Percentiles rank a stretch among this genome's conserved stretches.
Conservation (phyloP, 2,113 vertebrate species). For the Grammatotria lemairii region DNA sequence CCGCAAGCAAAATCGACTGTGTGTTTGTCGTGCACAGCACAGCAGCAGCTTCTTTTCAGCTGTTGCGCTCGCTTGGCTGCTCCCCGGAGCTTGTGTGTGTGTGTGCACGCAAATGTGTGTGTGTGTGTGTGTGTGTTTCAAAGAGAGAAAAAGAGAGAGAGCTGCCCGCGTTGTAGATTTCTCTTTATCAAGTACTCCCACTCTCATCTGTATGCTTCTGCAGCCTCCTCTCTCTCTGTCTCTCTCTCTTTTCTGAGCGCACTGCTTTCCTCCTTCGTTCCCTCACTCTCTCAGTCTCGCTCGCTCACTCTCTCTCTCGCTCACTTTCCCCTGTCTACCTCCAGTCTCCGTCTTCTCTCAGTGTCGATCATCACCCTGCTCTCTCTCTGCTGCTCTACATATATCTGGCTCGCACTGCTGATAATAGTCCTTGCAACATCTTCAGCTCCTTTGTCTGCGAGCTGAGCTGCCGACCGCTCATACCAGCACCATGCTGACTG, state of each 20-base stretch:
- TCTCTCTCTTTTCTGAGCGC: slow-evolving; percentile 71
- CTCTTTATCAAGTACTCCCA: slow-evolving; percentile 98
- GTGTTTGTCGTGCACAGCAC: slow-evolving; percentile 18
- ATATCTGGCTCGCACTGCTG: slow-evolving; percentile 85
- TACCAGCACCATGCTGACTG: slow-evolving; percentile 75
- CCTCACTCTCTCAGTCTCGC: slow-evolving; percentile 57
- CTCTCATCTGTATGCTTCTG: slow-evolving; percentile 98
- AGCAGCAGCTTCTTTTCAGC: slow-evolving; percentile 59
- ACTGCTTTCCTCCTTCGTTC: slow-evolving; percentile 59
- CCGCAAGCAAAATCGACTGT: slow-evolving; percentile 19
- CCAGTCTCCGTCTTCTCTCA: slow-evolving; percentile 67
- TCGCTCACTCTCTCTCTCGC: slow-evolving; percentile 42
- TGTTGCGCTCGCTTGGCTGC: slow-evolving; percentile 69
- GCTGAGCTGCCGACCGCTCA: slow-evolving; percentile 79
- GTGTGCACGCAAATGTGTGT: background rate
- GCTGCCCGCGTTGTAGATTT: slow-evolving; percentile 84
- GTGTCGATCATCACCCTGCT: slow-evolving; percentile 67
- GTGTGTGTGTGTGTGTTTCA: slow-evolving; percentile 34
- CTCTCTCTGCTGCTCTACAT: slow-evolving; percentile 20
- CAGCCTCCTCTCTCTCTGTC: slow-evolving; percentile 79
- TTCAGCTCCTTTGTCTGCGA: slow-evolving; percentile 86
- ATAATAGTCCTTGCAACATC: slow-evolving; percentile 92
- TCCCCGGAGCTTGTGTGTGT: background rate
- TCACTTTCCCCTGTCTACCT: slow-evolving; percentile 78
- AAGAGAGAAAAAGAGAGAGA: slow-evolving; percentile 52